Percentiles rank a stretch among this genome's conserved stretches.
These are phyloP conservation scores for Caradrina clavipalpis DNA, from an alignment of 2,888 invertebrate species.

Conservation along the genomic window DNA sequence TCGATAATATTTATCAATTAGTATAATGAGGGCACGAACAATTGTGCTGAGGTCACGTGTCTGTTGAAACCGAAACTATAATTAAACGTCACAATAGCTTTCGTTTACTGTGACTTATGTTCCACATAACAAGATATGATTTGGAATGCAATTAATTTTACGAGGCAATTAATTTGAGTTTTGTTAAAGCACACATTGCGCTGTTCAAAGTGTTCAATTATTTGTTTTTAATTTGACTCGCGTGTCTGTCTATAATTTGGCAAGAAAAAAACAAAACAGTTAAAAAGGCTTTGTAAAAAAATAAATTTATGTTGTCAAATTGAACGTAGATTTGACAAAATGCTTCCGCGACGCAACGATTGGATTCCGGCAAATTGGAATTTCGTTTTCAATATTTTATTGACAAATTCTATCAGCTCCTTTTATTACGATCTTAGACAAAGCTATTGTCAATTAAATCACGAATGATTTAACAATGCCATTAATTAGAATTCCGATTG, in stretches of 20 bases:
- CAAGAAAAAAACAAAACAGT: neutral
- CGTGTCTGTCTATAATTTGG: conserved; percentile 28
- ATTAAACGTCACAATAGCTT: conserved; percentile 67
- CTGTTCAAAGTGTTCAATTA: conserved; percentile 13
- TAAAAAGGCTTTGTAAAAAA: neutral
- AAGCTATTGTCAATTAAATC: conserved; percentile 14
- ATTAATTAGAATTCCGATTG: conserved; percentile 36
- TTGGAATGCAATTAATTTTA: conserved; percentile 55
- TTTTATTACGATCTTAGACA: neutral
- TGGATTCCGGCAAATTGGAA: conserved; percentile 1
- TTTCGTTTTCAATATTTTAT: neutral
- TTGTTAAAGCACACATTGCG: conserved; percentile 43
- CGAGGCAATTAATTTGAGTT: conserved; percentile 55
- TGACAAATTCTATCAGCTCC: neutral
- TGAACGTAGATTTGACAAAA: conserved; percentile 2
- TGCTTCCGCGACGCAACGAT: conserved; percentile 8
- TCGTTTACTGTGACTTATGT: conserved; percentile 64
- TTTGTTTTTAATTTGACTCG: conserved; percentile 37
- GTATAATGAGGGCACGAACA: conserved; percentile 68
- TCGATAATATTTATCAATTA: conserved; percentile 69
- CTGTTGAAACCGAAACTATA: conserved; percentile 62
- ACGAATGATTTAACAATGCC: conserved; percentile 28
- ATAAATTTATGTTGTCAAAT: neutral
- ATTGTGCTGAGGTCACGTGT: conserved; percentile 59
- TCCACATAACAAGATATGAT: conserved; percentile 52